Conservation (phyloP, 2,888 invertebrate species). For the Chesias legatella region DNA sequence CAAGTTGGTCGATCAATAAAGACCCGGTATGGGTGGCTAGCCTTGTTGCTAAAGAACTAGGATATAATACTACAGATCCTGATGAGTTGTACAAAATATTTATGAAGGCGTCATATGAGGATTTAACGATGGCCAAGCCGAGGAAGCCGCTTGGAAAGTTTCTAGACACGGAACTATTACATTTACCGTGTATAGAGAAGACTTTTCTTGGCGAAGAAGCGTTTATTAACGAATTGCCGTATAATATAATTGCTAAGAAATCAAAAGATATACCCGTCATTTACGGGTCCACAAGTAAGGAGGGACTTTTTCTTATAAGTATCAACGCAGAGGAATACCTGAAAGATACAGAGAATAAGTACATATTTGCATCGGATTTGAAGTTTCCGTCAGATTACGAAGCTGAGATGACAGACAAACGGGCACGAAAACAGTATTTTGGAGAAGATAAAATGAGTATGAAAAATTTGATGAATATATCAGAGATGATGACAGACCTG, state of each 20-base stretch:
- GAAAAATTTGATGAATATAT: slow-evolving; percentile 51
- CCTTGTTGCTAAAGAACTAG: slow-evolving; percentile 55
- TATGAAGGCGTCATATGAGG: slow-evolving; percentile 42
- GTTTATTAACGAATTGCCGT: slow-evolving; percentile 58
- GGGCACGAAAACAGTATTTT: slow-evolving; percentile 65
- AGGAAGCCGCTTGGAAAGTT: slow-evolving; percentile 53
- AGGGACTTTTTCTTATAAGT: slow-evolving; percentile 49
- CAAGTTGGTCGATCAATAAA: slow-evolving; percentile 64
- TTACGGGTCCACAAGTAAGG: slow-evolving; percentile 57
- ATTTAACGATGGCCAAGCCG: slow-evolving; percentile 44
- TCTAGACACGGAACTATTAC: slow-evolving; percentile 59
- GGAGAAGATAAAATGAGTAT: slow-evolving; percentile 62
- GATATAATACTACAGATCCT: slow-evolving; percentile 53
- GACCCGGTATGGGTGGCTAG: slow-evolving; percentile 58
- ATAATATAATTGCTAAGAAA: slow-evolving; percentile 50
- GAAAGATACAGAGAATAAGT: slow-evolving; percentile 45
- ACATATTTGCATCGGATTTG: slow-evolving; percentile 65
- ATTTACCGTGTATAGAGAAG: slow-evolving; percentile 65
- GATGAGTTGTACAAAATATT: slow-evolving; percentile 59
- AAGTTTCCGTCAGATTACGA: slow-evolving; percentile 50
- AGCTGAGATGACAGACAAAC: slow-evolving; percentile 41
- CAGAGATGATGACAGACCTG: slow-evolving; percentile 58
- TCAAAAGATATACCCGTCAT: slow-evolving; percentile 49
- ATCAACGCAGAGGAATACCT: slow-evolving; percentile 39
- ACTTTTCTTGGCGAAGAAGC: slow-evolving; percentile 52